These are phyloP conservation scores for Aphidoletes aphidimyza DNA, from an alignment of 2,888 invertebrate species.

Conservation along the genomic window DNA sequence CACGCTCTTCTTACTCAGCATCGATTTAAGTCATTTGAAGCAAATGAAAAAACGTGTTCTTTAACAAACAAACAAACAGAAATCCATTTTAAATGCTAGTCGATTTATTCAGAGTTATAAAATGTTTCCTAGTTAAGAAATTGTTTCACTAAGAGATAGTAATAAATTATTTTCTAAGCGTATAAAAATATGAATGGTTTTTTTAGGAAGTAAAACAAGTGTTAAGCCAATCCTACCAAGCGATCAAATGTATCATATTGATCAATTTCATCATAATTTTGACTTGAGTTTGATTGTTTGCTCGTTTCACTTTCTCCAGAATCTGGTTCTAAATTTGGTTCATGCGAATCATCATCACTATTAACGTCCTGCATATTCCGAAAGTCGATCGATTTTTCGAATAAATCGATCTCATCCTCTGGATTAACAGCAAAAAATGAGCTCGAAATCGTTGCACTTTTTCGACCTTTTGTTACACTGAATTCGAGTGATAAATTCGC, in stretches of 20 bases:
- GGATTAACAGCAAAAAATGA: constrained; percentile 69
- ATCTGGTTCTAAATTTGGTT: not conserved
- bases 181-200: too few relatives aligned
- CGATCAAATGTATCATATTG: not conserved
- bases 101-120: too few relatives aligned
- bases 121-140: too few relatives aligned
- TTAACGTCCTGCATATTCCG: constrained; percentile 59
- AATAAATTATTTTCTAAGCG: too few relatives aligned
- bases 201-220: too few relatives aligned
- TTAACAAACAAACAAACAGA: too few relatives aligned
- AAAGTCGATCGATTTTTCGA: constrained; percentile 71
- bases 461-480: too few relatives aligned
- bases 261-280: not conserved
- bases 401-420: constrained; percentile 69
- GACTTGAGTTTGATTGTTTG: not conserved
- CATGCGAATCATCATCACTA: not conserved
- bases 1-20: not conserved
- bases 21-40: not conserved
- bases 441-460: constrained; percentile 63
- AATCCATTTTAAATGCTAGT: too few relatives aligned
- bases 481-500: not conserved
- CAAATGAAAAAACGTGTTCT: too few relatives aligned
- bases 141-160: too few relatives aligned
- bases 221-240: not conserved
- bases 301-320: not conserved